Base-by-base conservation (phyloP, 2,113 vertebrate genomes). In the Gambusia holbrooki region DNA sequence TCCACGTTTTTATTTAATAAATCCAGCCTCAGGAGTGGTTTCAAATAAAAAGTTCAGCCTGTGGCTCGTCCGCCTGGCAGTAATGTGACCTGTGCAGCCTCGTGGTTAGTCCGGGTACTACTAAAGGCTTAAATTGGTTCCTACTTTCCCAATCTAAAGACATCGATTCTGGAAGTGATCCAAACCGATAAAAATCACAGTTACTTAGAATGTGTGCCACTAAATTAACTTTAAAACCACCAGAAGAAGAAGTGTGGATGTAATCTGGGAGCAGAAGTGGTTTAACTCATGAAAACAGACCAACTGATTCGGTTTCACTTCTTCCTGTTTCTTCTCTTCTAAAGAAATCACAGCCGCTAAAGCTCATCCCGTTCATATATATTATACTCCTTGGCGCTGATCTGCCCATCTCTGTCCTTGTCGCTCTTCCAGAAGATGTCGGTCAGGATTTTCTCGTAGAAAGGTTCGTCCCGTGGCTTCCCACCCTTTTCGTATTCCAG, bases 381-480 rank as follows among this genome's bases (percentile, higher is more conserved):
- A 67, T 99, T 97, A 77, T 97, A 99, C 89, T 99, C 98, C 69
- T 92, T 96, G 15, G 95, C 77, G n/a, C 96, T 97, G 93, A 99
- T 97, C 77, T 88, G 87, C 76, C 97, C 98, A 80, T 99, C 95
- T 54, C 79, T 77, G 85, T 99, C 89, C 0, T 88, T 88, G 81
- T 99, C 98, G 12, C 94, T 98, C 92, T 95, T 98, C 79, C 88
- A 93, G 92, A 99, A 97, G 81, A 99, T 96, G 76, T 99, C 97
- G 5, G 90, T 86, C 81, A 97, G 91, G 15, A 99, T 94, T 79
- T 93, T 94, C 74, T 96, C 91, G 8, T 97, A 97, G 86, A 94
- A 95, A 0, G 94, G 89, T 0, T 96, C 93, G 27, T 97, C 95
- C 3, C 80, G 93, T 25, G 93, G 81, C 78, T 95, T 95, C 54